These are phyloP conservation scores for Gouania willdenowi DNA, from an alignment of 2,797 vertebrate genomes.

Conservation along the genomic window DNA sequence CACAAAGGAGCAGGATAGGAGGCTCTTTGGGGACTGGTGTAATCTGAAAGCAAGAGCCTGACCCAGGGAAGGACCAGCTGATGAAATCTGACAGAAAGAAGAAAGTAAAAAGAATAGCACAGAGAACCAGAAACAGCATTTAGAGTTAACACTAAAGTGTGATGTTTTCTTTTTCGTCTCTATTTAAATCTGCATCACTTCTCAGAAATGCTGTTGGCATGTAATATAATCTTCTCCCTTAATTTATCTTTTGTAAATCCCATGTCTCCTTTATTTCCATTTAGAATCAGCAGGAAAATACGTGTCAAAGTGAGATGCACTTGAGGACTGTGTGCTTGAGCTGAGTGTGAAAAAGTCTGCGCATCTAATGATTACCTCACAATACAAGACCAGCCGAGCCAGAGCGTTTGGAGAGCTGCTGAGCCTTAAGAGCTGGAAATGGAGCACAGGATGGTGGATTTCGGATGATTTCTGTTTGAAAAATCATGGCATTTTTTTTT, in stretches of 20 bases:
- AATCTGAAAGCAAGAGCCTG: constrained; percentile 54
- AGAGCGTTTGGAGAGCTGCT: no score
- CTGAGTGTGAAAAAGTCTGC: no score
- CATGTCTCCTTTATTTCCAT: constrained; percentile 2
- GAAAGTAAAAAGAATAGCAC: neutral
- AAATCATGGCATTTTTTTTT: no score
- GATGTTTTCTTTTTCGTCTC: constrained; percentile 3
- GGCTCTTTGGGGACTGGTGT: constrained; percentile 44
- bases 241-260: neutral
- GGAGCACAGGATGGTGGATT: neutral
- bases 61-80: constrained; percentile 28
- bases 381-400: neutral
- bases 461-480: no score
- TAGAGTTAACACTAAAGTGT: constrained; percentile 11
- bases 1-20: constrained; percentile 41
- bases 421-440: no score
- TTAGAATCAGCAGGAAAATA: neutral
- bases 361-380: neutral
- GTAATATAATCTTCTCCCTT: neutral
- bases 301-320: neutral
- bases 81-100: constrained; percentile 56
- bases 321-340: no score
- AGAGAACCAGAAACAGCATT: constrained; percentile 6
- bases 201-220: neutral
- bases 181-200: constrained; percentile 4